Evolutionary conservation across 2,113 vertebrate species (phyloP).

Genomic region (Epinephelus lanceolatus): DNA sequence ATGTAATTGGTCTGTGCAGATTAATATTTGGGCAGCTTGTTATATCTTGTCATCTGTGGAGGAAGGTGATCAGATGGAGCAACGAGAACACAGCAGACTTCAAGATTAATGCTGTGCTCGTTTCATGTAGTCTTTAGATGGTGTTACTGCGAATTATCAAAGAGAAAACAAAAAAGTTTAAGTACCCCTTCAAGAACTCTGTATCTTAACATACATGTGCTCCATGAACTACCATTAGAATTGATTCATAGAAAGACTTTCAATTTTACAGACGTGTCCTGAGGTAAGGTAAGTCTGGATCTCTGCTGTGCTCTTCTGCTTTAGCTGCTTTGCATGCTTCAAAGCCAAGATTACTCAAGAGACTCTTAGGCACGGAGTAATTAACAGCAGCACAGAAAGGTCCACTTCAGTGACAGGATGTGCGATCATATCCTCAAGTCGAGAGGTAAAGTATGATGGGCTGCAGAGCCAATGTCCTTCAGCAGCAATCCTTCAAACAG

Average conservation of each 20-base stretch:
- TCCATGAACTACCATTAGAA: not conserved
- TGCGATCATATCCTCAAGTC: slow-evolving; percentile 14
- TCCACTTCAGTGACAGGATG: slow-evolving; percentile 21
- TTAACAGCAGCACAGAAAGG: slow-evolving; percentile 19
- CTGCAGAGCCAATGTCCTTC: not conserved
- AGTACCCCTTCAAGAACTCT: not conserved
- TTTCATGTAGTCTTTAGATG: not conserved
- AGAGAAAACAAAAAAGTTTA: not conserved
- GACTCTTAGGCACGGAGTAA: slow-evolving; percentile 26
- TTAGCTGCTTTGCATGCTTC: not conserved
- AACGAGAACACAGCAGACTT: not conserved
- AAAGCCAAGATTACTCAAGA: slow-evolving; percentile 16
- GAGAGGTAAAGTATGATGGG: slow-evolving; percentile 6
- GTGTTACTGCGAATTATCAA: not conserved
- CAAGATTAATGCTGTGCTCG: not conserved
- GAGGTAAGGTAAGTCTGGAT: not conserved
- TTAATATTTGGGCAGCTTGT: not conserved
- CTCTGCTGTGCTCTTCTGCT: not conserved
- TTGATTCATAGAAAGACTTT: not conserved
- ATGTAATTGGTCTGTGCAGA: not conserved
- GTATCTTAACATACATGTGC: not conserved
- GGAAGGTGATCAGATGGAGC: not conserved
- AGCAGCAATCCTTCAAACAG: not conserved
- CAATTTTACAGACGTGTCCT: not conserved
- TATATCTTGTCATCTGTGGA: not conserved